Percentiles rank a stretch among this genome's conserved stretches.
These are phyloP conservation scores for Trachurus trachurus DNA, from an alignment of 2,797 vertebrate species.

Conservation along the genomic window DNA sequence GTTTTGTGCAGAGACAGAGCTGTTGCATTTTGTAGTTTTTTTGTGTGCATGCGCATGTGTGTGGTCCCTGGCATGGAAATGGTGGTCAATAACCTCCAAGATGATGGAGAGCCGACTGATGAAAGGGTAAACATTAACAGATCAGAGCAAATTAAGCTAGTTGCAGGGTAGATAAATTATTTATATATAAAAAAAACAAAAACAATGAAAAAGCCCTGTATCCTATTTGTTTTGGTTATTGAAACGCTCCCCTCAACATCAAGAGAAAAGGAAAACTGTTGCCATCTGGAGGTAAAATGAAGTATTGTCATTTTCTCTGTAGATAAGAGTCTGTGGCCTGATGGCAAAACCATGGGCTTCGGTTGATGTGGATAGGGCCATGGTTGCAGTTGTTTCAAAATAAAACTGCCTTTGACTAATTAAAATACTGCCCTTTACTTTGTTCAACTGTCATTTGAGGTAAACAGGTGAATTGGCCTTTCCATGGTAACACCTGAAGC, in stretches of 20 bases:
- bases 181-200: neutral
- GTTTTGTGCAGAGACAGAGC: constrained; percentile 53
- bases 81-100: constrained; percentile 23
- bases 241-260: constrained; percentile 7
- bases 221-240: constrained; percentile 19
- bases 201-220: neutral
- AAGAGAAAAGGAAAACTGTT: constrained; percentile 60
- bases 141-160: neutral
- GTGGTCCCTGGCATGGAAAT: constrained; percentile 42
- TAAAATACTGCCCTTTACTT: constrained; percentile 4
- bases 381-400: constrained; percentile 8
- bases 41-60: constrained; percentile 10
- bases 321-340: neutral
- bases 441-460: constrained; percentile 44
- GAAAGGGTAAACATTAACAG: constrained; percentile 29
- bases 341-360: neutral
- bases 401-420: constrained; percentile 32
- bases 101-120: constrained; percentile 21
- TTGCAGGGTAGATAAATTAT: neutral
- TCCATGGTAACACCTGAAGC: constrained; percentile 46
- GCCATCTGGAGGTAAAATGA: constrained; percentile 78
- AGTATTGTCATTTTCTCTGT: constrained; percentile 44
- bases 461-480: constrained; percentile 39
- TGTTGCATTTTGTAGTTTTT: constrained; percentile 42
- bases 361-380: neutral